Base-by-base conservation (phyloP, 1,140 invertebrate genomes). In the Choristoneura fumiferana region DNA sequence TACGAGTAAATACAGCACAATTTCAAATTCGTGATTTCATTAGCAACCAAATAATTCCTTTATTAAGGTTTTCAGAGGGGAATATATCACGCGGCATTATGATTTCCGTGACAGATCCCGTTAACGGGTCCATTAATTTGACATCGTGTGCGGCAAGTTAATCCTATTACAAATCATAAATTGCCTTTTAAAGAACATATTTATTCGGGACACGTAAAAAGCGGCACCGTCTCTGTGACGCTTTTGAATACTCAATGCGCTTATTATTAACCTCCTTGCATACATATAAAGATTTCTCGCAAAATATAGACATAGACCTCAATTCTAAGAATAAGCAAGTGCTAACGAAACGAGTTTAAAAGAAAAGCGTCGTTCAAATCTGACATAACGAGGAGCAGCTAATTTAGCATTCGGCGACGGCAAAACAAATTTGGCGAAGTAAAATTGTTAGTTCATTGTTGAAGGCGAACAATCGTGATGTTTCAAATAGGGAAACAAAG, bases 171-270 rank as follows among this genome's bases (percentile, higher is more conserved):
- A 29, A 56, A 40, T 14, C 29, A 62, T 13, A 62, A 53, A 53
- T 53, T 6, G 43, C 12, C 37, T 6, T 53, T 36, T 61, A 55
- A 34, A 36, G 18, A 37, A 39, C 29, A 13, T 53, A 62, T 59
- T 29, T 45, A 59, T 62, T 57, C 43, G n/a, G 18, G 13, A 43
- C 54, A 62, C 54, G 60, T 40, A 35, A 45, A 53, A 57, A 56
- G 45, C 60, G 54, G 54, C 54, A 38, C 34, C 45, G 59, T 54
- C 56, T 61, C 36, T 52, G 56, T 39, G 36, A 38, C 43, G 22
- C 15, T 37, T 17, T 10, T 39, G 60, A 56, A 61, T 61, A 56
- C 54, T 38, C 29, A 57, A 56, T 61, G n/a, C 3, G 6, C 43
- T 4, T 49, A 49, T 49, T 49, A 22, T 49, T 29, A 29, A 2